A percentile compares a stretch with the other conserved stretches of the same genome.
phyloP scores from a whole-genome alignment of 2,797 vertebrate species.

The Catharus ustulatus region DNA sequence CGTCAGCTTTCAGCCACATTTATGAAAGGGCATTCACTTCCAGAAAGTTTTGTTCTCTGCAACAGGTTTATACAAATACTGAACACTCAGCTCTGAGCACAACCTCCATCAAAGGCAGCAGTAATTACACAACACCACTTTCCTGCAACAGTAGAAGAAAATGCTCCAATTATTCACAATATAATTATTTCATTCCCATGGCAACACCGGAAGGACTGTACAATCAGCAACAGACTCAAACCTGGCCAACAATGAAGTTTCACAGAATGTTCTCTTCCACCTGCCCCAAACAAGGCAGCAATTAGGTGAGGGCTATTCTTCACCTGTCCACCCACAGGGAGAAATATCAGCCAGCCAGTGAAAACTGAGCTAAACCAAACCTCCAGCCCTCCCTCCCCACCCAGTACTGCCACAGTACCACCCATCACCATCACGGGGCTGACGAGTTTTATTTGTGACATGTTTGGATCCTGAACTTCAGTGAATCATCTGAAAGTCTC shows the following conservation, averaged over 20 bases:
- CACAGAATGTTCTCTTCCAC: neutral
- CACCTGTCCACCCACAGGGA: neutral
- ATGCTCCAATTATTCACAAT: slow-evolving; percentile 6
- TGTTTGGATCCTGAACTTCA: neutral
- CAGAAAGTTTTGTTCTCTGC: neutral
- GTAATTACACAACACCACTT: slow-evolving; percentile 43
- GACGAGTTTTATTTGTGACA: neutral
- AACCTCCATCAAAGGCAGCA: slow-evolving; percentile 7
- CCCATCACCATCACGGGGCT: neutral
- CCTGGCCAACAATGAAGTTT: neutral
- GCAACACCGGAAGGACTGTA: slow-evolving; percentile 38
- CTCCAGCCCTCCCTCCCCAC: neutral
- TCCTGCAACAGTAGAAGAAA: slow-evolving; percentile 33
- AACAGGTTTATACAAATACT: neutral
- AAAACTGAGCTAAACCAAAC: neutral
- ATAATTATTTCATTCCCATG: slow-evolving; percentile 38
- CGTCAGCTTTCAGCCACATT: neutral
- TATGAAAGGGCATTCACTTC: neutral
- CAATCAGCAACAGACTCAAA: neutral
- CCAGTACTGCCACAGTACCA: neutral
- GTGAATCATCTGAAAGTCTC: neutral
- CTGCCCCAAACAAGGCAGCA: neutral
- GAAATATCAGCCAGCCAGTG: neutral
- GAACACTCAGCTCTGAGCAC: neutral
- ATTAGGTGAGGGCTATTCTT: slow-evolving; percentile 17